Percentiles rank a stretch among this genome's conserved stretches.
phyloP scores from a whole-genome alignment of 2,888 invertebrate genomes.

The Zelleria hepariella region DNA sequence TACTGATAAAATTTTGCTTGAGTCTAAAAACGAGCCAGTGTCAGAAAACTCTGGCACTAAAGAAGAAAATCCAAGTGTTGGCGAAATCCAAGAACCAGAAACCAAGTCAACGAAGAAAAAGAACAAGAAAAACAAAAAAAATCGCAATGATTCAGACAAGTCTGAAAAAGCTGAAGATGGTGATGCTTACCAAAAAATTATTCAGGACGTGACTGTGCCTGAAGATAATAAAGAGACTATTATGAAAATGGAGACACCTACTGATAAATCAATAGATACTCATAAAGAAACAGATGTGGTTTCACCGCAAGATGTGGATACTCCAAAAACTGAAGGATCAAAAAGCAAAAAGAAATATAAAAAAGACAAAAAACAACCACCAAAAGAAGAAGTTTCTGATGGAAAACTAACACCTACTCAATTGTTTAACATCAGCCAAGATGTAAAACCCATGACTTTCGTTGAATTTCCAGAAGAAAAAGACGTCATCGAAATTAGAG shows the following conservation, averaged over 20 bases:
- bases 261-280: background rate
- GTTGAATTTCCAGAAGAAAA: background rate
- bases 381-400: background rate
- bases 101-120: constrained; percentile 38
- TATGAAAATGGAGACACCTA: constrained; percentile 3
- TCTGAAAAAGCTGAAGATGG: constrained; percentile 43
- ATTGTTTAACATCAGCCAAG: background rate
- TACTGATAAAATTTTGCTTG: constrained; percentile 11
- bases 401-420: background rate
- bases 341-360: constrained; percentile 28
- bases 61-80: background rate
- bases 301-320: constrained; percentile 6
- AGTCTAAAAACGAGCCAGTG: constrained; percentile 8
- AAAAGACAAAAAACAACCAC: constrained; percentile 24
- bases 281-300: background rate
- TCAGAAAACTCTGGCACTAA: constrained; percentile 3
- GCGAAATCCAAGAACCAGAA: constrained; percentile 23
- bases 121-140: constrained; percentile 45
- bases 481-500: background rate
- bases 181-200: constrained; percentile 40
- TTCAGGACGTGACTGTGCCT: constrained; percentile 15
- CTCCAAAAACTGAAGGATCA: constrained; percentile 8
- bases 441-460: background rate
- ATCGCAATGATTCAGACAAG: constrained; percentile 43
- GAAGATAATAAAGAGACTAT: constrained; percentile 20